These are phyloP conservation scores for Schizothorax lantsangensis DNA, from an alignment of 2,797 vertebrate species.

Conservation along the genomic window DNA sequence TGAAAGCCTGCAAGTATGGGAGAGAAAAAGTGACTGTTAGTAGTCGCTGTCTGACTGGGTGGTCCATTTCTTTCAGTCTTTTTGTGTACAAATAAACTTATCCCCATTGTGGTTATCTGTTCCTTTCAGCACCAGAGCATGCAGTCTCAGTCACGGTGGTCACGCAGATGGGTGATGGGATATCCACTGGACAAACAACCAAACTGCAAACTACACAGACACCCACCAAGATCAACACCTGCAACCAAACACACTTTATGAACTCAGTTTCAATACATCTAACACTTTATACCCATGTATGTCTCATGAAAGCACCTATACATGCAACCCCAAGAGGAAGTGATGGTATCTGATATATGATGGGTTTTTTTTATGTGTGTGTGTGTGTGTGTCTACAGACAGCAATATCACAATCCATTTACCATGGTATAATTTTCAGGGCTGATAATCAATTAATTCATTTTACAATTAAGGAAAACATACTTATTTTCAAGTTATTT, in stretches of 20 bases:
- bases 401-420: not conserved
- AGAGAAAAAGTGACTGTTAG: slow-evolving; percentile 69
- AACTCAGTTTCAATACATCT: not conserved
- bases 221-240: slow-evolving; percentile 32
- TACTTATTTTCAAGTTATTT: not conserved
- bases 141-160: slow-evolving; percentile 65
- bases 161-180: slow-evolving; percentile 48
- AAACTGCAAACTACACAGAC: slow-evolving; percentile 32
- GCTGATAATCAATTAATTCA: not conserved
- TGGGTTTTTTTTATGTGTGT: not conserved
- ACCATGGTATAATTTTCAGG: not conserved
- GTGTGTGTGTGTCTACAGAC: not conserved
- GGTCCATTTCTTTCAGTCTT: slow-evolving; percentile 74
- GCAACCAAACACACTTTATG: slow-evolving; percentile 11
- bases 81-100: slow-evolving; percentile 87
- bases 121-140: slow-evolving; percentile 70
- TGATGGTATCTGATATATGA: not conserved
- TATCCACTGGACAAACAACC: slow-evolving; percentile 47
- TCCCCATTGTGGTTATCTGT: slow-evolving; percentile 77
- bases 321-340: not conserved
- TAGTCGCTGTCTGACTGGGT: slow-evolving; percentile 84
- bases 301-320: not conserved
- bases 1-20: slow-evolving; percentile 50
- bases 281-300: not conserved
- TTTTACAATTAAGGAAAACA: not conserved